A percentile compares a stretch with the other conserved stretches of the same genome.
phyloP scores from a whole-genome alignment of 2,113 vertebrate genomes.

The Perognathus longimembris region DNA sequence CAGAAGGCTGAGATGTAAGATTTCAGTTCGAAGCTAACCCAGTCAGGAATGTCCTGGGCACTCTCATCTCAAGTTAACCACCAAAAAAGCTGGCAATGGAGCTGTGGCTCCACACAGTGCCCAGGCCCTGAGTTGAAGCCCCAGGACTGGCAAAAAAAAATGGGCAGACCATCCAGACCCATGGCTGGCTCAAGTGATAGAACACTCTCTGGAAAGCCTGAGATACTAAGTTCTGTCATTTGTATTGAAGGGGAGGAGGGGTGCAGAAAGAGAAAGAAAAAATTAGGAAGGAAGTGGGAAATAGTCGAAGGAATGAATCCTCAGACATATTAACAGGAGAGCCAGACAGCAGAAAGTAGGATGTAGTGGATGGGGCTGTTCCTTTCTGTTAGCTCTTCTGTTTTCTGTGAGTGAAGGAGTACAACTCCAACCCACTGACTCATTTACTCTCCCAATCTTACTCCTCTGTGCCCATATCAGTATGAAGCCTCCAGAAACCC shows the following conservation, averaged over 20 bases:
- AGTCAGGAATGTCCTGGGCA: no score
- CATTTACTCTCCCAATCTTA: background rate
- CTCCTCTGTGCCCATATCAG: constrained; percentile 61
- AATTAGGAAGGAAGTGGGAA: background rate
- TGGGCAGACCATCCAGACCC: no score
- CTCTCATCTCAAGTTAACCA: no score
- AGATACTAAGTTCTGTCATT: no score
- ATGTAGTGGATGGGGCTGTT: background rate
- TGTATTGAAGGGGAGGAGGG: background rate
- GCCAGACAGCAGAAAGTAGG: background rate
- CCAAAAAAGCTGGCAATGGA: no score
- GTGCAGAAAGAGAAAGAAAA: no score
- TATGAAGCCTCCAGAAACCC: constrained; percentile 84
- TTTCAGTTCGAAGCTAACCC: no score
- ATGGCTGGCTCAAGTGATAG: no score
- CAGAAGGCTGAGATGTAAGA: no score
- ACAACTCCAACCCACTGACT: constrained; percentile 16
- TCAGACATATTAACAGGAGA: background rate
- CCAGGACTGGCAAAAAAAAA: no score
- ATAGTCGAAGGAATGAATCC: background rate
- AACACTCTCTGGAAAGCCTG: background rate
- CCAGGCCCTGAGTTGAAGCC: no score
- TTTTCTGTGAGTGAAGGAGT: constrained; percentile 31
- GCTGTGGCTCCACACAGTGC: no score
- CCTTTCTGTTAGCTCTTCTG: background rate